Percentiles rank a stretch among this genome's conserved stretches.
These are phyloP conservation scores for Ladona fulva DNA, from an alignment of 1,140 invertebrate species.

Conservation along the genomic window DNA sequence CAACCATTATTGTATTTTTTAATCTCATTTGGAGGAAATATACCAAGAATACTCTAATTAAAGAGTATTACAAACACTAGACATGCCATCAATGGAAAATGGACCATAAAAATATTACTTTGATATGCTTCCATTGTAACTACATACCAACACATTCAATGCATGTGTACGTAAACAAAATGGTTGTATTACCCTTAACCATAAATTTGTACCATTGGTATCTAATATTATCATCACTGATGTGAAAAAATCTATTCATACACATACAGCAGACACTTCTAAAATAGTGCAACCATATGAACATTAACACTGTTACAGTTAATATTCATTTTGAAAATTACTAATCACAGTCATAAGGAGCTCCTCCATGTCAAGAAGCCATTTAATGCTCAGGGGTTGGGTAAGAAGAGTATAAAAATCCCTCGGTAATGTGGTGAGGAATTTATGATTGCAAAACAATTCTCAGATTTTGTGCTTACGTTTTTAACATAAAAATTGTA, in stretches of 20 bases:
- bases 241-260: not conserved
- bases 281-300: too few species aligned
- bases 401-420: too few species aligned
- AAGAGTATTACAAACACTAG: not conserved
- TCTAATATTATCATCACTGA: not conserved
- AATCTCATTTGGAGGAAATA: not conserved
- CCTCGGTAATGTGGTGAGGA: too few species aligned
- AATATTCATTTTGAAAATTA: too few species aligned
- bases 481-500: too few species aligned
- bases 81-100: not conserved
- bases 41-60: not conserved
- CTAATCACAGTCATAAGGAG: too few species aligned
- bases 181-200: not conserved
- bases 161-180: not conserved
- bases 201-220: not conserved
- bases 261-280: too few species aligned
- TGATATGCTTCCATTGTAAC: not conserved
- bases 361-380: too few species aligned
- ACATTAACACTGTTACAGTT: too few species aligned
- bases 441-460: too few species aligned
- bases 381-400: too few species aligned
- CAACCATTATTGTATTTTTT: not conserved
- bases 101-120: slow-evolving; percentile 3
- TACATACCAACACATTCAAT: not conserved
- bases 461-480: too few species aligned